Base-by-base conservation (phyloP, 1,140 invertebrate genomes). In the Epicauta chinensis region DNA sequence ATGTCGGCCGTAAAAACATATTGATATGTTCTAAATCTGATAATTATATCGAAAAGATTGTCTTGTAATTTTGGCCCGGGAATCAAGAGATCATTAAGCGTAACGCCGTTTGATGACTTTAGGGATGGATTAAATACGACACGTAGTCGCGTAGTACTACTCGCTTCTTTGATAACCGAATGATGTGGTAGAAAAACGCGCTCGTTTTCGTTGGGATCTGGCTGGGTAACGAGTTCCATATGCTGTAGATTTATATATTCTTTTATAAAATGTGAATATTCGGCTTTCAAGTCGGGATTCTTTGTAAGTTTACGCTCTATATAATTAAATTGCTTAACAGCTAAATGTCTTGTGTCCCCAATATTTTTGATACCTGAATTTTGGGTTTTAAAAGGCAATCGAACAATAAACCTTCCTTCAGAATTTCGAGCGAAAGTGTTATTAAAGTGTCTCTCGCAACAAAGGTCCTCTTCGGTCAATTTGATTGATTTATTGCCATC, bases 1-100 rank as follows among this genome's bases (percentile, higher is more conserved):
- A 73, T 66, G 51, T 73, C 72, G 3, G 61, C 68, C 9, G 58
- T 64, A 14, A 69, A 44, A 1, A 65, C 69, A 36, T 59, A 55
- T 31, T 41, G 15, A 53, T 66, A 55, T 11, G 16, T 53, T 35
- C 67, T 30, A 55, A 71, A 71, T 35, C 55, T 41, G 2, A 65
- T 15, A 7, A 71, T 10, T 9, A 67, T 59, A 1, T 56, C 53
- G 15, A 68, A 59, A 29, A 71, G 37, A 35, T 68, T 56, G 12
- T 57, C 37, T 42, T 69, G 67, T 12, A 69, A 29, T 12, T 55
- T 63, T 1, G 68, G 65, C 11, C 63, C 66, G 9, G 52, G 38
- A 12, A 46, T 41, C 5, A 66, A 47, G 10, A 51, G 15, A 38
- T 67, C 62, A 46, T 68, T 67, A 5, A 68, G 29, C 5, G 17